phyloP scores from a whole-genome alignment of 2,113 vertebrate genomes.

The Gallinago undulata region DNA sequence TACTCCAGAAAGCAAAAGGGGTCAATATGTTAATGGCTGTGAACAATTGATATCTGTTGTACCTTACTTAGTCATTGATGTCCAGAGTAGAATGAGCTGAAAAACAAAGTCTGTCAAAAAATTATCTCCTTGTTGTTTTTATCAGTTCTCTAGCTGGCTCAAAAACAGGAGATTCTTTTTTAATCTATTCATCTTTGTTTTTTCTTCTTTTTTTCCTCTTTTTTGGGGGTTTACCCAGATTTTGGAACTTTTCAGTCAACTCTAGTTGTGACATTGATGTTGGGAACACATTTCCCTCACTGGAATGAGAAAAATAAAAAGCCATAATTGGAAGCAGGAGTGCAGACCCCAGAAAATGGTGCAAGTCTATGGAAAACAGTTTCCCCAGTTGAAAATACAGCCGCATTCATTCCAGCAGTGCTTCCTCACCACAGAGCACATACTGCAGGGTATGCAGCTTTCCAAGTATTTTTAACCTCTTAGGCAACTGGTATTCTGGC shows the following conservation, averaged over 20 bases:
- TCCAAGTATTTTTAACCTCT: conserved; percentile 5
- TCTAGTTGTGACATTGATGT: neutral
- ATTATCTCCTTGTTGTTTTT: neutral
- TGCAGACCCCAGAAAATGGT: neutral
- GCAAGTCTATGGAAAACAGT: neutral
- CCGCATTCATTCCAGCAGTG: neutral
- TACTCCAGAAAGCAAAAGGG: neutral
- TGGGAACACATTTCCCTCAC: neutral
- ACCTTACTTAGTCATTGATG: neutral
- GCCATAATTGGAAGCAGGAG: conserved; percentile 7
- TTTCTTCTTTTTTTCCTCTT: accelerated
- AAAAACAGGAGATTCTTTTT: neutral
- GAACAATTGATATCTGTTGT: neutral
- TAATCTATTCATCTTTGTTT: neutral
- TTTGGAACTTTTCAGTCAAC: neutral
- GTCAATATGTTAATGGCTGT: neutral
- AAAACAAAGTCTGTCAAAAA: neutral
- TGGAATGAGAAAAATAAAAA: neutral
- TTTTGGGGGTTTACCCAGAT: neutral
- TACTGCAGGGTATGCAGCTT: neutral
- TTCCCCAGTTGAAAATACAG: neutral
- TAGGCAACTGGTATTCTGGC: neutral
- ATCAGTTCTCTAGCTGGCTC: neutral
- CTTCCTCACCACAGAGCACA: neutral
- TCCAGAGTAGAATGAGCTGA: neutral